Evolutionary conservation across 2,888 invertebrate genomes (phyloP).

Genomic region (Drosophila monieri): DNA sequence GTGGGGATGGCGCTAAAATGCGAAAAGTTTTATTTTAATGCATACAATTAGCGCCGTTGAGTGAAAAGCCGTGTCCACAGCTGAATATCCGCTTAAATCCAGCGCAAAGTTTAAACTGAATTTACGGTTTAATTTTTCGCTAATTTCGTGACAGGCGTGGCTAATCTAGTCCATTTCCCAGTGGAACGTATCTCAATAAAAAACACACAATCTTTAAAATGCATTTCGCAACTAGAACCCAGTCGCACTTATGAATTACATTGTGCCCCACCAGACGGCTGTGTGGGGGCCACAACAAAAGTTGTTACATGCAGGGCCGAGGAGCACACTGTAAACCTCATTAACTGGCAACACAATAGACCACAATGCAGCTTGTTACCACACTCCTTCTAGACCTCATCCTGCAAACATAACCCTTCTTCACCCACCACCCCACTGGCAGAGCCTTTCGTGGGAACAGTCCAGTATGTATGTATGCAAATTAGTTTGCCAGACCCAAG

Average conservation of each 20-base stretch:
- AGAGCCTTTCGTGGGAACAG: conserved; percentile 12
- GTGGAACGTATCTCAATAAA: conserved; percentile 8
- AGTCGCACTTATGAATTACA: conserved; percentile 32
- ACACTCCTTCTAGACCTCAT: not conserved
- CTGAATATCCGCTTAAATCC: conserved; percentile 39
- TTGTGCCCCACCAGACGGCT: conserved; percentile 15
- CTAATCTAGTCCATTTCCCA: too few relatives aligned
- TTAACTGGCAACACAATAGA: conserved; percentile 41
- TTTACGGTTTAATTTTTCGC: conserved; percentile 7
- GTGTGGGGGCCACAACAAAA: conserved; percentile 39
- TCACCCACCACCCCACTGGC: not conserved
- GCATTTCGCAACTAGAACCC: conserved; percentile 13
- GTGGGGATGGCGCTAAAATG: not conserved
- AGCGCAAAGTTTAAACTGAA: conserved; percentile 15
- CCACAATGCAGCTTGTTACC: conserved; percentile 16
- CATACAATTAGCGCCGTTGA: conserved; percentile 35
- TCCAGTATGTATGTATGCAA: conserved; percentile 28
- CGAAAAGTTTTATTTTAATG: conserved; percentile 39
- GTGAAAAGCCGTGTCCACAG: conserved; percentile 53
- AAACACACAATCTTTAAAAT: conserved; percentile 3
- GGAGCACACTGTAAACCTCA: conserved; percentile 32
- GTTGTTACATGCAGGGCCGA: conserved; percentile 5
- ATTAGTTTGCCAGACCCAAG: conserved; percentile 29
- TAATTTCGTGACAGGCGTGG: not conserved
- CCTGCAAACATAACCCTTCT: not conserved